phyloP scores from a whole-genome alignment of 92 coral and sea anemone genomes.

The Heteractis magnifica region DNA sequence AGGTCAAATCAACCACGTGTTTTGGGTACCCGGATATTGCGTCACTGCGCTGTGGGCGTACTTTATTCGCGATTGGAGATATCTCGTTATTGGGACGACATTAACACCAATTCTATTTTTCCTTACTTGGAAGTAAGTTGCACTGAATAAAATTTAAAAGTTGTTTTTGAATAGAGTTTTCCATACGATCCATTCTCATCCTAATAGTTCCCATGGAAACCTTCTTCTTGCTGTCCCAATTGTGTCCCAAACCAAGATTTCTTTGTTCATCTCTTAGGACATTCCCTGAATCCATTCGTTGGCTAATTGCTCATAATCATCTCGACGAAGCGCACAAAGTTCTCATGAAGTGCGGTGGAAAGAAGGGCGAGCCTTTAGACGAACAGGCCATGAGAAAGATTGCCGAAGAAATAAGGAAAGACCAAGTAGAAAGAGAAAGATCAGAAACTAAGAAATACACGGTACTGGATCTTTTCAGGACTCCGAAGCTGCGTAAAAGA shows the following conservation, averaged over 20 bases:
- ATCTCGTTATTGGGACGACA: slow-evolving; percentile 21
- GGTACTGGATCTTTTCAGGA: slow-evolving; percentile 43
- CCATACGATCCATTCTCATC: neutral
- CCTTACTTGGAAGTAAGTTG: slow-evolving; percentile 53
- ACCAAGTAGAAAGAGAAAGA: slow-evolving; percentile 44
- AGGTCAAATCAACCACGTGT: slow-evolving; percentile 45
- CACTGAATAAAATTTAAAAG: neutral
- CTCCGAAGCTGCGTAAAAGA: slow-evolving; percentile 58
- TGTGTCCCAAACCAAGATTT: no score
- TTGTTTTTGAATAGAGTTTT: neutral
- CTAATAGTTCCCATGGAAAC: neutral
- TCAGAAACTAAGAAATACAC: slow-evolving; percentile 26
- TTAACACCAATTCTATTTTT: slow-evolving; percentile 41
- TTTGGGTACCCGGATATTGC: slow-evolving; percentile 41
- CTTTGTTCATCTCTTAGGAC: slow-evolving; percentile 6
- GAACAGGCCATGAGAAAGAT: slow-evolving; percentile 22
- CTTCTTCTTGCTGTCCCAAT: no score
- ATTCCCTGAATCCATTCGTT: slow-evolving; percentile 56
- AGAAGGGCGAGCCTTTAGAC: slow-evolving; percentile 36
- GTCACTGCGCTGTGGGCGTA: slow-evolving; percentile 43
- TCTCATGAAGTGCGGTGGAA: slow-evolving; percentile 43
- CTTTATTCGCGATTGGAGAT: slow-evolving; percentile 51
- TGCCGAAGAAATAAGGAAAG: slow-evolving; percentile 34
- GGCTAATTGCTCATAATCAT: slow-evolving; percentile 55
- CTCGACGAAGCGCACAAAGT: slow-evolving; percentile 53